Base-by-base conservation (phyloP, 2,113 vertebrate genomes). In the Nycticorax nycticorax region DNA sequence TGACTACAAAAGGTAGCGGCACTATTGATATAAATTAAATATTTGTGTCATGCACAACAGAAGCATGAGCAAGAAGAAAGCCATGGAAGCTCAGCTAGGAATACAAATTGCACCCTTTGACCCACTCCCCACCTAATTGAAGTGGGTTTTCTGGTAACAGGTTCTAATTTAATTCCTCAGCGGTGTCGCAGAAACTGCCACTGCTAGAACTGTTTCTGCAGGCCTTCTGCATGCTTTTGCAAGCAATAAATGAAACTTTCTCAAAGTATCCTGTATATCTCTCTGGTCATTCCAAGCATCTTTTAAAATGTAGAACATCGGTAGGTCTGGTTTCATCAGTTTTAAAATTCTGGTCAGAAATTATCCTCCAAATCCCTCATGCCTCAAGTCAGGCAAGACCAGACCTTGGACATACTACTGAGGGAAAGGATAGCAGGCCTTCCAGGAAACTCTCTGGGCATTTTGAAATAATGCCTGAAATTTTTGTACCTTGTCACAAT, bases 171-270 rank as follows among this genome's bases (percentile, higher is more conserved):
- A 85, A 72, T 93, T 85, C 78, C 5, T 2, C 10, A 23, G 7
- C 0, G 0, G 8, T n/a, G 37, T 73, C 3, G 1, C 69, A 66
- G 47, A 28, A 73, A 12, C 45, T 55, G 11, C 64, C 3, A 2
- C 52, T 85, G 55, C 50, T 62, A 47, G 56, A 66, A 16, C 63
- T 77, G 35, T 69, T 60, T 24, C 53, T 73, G 52, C 62, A 20
- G 17, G 30, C 57, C 37, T 83, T 83, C 62, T 92, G 50, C 53
- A 18, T 71, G 35, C 28, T 60, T 68, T 68, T 73, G 27, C 41
- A 53, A 81, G 52, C 50, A 72, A 9, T 55, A 52, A 82, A 27
- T 24, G 48, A 21, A 52, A 5, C 6, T 92, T 85, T 85, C 62
- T 66, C 27, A 21, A 37, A 45, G 35, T 30, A 33, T 37, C 57